Conservation (phyloP, 1,140 invertebrate genomes). For the Oscheius sp. region DNA sequence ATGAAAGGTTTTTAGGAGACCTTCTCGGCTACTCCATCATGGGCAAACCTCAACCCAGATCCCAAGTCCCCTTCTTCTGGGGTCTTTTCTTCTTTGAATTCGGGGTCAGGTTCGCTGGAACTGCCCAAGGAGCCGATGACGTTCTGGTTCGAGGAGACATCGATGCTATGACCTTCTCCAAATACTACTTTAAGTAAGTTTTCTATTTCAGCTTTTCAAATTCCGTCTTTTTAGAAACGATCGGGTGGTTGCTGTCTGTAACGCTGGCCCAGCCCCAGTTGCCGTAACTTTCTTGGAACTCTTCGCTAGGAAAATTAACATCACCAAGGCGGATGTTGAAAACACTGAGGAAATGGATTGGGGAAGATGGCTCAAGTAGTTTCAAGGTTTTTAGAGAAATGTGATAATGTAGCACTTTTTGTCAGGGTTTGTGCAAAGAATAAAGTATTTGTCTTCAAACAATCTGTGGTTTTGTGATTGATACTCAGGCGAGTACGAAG, state of each 20-base stretch:
- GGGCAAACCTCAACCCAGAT: not conserved
- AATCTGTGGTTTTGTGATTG: too few relatives aligned
- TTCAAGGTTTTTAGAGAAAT: too few relatives aligned
- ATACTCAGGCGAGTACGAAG: too few relatives aligned
- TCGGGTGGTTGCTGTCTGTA: not conserved
- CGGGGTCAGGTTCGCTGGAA: not conserved
- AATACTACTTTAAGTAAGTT: not conserved
- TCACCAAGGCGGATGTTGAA: too few relatives aligned
- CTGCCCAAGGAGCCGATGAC: not conserved
- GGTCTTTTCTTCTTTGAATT: constrained; percentile 1
- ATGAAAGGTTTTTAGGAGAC: constrained; percentile 3
- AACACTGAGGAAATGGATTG: too few relatives aligned
- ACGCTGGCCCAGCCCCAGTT: not conserved
- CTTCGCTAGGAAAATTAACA: too few relatives aligned
- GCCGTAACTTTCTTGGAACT: not conserved
- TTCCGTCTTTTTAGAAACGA: not conserved
- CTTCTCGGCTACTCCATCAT: not conserved
- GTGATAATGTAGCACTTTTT: too few relatives aligned
- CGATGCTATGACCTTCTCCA: not conserved
- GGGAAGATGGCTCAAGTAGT: too few relatives aligned
- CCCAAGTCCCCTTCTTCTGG: constrained; percentile 7
- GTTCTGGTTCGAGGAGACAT: not conserved
- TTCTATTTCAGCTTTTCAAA: not conserved
- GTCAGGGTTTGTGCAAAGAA: too few relatives aligned
- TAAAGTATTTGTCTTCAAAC: too few relatives aligned